Evolutionary conservation across 53 echinoderm and acorn worm species (phyloP).

Genomic region (Zoroaster sp.): DNA sequence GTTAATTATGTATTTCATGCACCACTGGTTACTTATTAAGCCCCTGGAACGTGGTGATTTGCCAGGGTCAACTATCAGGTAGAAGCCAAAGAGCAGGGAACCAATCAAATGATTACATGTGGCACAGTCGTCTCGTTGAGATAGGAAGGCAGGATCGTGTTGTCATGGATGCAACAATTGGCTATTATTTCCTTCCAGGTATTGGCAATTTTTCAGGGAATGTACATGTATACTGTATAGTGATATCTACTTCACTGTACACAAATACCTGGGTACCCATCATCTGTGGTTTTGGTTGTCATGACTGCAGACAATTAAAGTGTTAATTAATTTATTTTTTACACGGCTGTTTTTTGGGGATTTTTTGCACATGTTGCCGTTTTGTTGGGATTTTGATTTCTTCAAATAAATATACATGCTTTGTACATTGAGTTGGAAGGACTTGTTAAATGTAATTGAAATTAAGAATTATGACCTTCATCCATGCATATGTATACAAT

Average conservation of each 20-base stretch:
- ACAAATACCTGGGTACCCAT: too few relatives aligned
- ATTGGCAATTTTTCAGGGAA: too few relatives aligned
- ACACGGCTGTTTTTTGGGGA: too few relatives aligned
- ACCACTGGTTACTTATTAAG: background rate
- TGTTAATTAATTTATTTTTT: background rate
- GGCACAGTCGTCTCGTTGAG: background rate
- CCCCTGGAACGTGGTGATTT: background rate
- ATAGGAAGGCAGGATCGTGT: background rate
- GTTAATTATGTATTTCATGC: background rate
- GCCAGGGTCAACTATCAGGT: background rate
- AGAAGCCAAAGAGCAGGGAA: background rate
- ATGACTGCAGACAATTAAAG: background rate
- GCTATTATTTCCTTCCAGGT: background rate
- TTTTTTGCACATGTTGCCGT: too few relatives aligned
- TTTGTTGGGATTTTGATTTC: too few relatives aligned
- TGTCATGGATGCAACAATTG: conserved; percentile 11
- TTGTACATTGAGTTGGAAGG: too few relatives aligned
- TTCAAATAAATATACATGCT: too few relatives aligned
- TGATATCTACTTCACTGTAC: too few relatives aligned
- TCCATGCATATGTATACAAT: too few relatives aligned
- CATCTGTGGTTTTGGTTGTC: background rate
- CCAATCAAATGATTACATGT: conserved; percentile 7
- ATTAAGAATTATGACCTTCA: too few relatives aligned
- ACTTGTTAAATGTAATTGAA: too few relatives aligned
- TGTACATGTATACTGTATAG: background rate